A percentile compares a stretch with the other conserved stretches of the same genome.
Evolutionary conservation across 2,113 vertebrate species (phyloP).

Genomic region (Okapia johnstoni): DNA sequence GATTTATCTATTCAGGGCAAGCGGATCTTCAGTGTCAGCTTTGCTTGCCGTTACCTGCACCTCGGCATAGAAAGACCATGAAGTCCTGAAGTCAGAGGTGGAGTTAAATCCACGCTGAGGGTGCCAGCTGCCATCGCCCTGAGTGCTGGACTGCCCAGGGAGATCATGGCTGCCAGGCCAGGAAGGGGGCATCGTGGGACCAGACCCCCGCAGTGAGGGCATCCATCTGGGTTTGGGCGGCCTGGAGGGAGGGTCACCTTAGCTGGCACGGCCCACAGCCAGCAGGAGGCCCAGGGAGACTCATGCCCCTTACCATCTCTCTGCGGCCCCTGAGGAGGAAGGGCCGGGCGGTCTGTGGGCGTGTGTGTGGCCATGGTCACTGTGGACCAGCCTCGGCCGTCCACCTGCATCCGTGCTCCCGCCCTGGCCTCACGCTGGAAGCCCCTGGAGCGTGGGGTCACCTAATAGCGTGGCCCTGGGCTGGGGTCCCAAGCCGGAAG

Average conservation of each 20-base stretch:
- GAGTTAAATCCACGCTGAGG: fast-evolving
- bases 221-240: not conserved
- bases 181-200: fast-evolving
- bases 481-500: fast-evolving
- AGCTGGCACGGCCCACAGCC: not conserved
- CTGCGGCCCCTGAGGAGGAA: fast-evolving
- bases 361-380: fast-evolving
- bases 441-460: not conserved
- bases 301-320: fast-evolving
- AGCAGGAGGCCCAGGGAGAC: not conserved
- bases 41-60: fast-evolving
- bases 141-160: fast-evolving
- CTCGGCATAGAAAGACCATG: not conserved
- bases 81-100: fast-evolving
- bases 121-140: fast-evolving
- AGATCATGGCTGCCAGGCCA: fast-evolving
- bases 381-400: fast-evolving
- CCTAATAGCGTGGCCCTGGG: fast-evolving
- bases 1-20: not conserved
- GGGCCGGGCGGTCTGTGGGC: fast-evolving
- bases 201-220: fast-evolving
- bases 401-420: fast-evolving
- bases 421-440: fast-evolving
- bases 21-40: not conserved
- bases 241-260: not conserved